Conservation (phyloP, 1,140 invertebrate genomes). For the Listronotus bonariensis region DNA sequence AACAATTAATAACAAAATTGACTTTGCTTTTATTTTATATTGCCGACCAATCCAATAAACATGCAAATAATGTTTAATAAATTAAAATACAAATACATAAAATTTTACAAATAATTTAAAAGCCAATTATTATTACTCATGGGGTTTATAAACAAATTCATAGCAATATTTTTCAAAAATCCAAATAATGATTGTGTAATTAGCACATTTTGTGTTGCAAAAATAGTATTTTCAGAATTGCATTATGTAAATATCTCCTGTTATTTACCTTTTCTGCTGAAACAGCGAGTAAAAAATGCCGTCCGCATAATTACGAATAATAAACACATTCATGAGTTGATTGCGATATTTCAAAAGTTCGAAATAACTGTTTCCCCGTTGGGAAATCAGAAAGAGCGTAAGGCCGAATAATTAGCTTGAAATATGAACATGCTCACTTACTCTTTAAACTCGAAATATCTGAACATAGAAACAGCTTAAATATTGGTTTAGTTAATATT, state of each 20-base stretch:
- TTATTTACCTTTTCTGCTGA: neutral
- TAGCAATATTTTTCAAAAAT: no score
- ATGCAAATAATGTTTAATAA: no score
- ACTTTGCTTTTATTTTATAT: no score
- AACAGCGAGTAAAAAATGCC: conserved; percentile 13
- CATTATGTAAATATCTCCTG: conserved; percentile 5
- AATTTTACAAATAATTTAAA: no score
- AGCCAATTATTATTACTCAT: no score
- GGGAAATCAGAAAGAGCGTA: conserved; percentile 29
- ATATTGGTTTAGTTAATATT: conserved; percentile 16
- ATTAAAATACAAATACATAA: no score
- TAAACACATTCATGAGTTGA: conserved; percentile 23
- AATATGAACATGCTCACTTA: conserved; percentile 15
- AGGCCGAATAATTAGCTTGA: conserved; percentile 24
- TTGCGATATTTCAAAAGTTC: conserved; percentile 31
- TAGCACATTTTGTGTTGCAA: no score
- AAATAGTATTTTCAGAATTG: neutral
- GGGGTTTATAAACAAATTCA: no score
- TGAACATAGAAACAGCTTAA: conserved; percentile 7
- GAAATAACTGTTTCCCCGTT: conserved; percentile 15
- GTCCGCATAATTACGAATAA: conserved; percentile 18
- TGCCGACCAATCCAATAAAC: no score
- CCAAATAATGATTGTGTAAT: no score
- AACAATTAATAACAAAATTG: no score
- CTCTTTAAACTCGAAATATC: conserved; percentile 6